Conservation (phyloP, 2,888 invertebrate genomes). For the Cheilosia vulpina region DNA sequence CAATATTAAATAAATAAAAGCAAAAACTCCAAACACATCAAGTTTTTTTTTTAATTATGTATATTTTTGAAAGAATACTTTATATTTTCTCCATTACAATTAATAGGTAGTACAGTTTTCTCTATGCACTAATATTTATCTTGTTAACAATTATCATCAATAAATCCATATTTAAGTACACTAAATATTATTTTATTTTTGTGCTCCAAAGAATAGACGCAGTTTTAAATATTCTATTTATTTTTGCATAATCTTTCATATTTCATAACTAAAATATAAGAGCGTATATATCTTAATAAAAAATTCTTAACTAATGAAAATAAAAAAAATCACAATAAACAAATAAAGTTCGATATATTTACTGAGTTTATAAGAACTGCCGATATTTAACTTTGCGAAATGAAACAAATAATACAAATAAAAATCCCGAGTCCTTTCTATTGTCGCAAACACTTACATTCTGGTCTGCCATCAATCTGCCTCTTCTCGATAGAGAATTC, state of each 20-base stretch:
- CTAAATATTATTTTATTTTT: conserved; percentile 20
- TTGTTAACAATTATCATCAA: conserved; percentile 59
- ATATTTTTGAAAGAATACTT: conserved; percentile 73
- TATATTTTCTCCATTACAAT: conserved; percentile 53
- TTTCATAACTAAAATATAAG: conserved; percentile 11
- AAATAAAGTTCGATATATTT: conserved; percentile 26
- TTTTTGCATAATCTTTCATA: conserved; percentile 36
- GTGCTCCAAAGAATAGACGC: conserved; percentile 48
- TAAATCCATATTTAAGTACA: conserved; percentile 55
- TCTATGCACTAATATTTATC: conserved; percentile 57
- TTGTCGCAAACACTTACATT: conserved; percentile 3
- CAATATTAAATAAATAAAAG: no score
- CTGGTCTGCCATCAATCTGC: neutral
- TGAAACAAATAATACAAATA: neutral
- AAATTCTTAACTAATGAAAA: conserved; percentile 36
- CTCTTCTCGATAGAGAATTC: neutral
- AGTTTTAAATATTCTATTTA: conserved; percentile 40
- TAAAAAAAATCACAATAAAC: conserved; percentile 66
- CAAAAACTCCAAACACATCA: neutral
- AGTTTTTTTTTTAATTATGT: conserved; percentile 47
- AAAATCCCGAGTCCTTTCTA: neutral
- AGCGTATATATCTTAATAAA: neutral
- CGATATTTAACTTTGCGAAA: neutral
- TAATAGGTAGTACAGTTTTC: conserved; percentile 50
- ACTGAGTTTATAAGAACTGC: conserved; percentile 12